Percentiles rank a stretch among this genome's conserved stretches.
These are phyloP conservation scores for Drosophila rufa DNA, from an alignment of 1,140 invertebrate species.

Conservation along the genomic window DNA sequence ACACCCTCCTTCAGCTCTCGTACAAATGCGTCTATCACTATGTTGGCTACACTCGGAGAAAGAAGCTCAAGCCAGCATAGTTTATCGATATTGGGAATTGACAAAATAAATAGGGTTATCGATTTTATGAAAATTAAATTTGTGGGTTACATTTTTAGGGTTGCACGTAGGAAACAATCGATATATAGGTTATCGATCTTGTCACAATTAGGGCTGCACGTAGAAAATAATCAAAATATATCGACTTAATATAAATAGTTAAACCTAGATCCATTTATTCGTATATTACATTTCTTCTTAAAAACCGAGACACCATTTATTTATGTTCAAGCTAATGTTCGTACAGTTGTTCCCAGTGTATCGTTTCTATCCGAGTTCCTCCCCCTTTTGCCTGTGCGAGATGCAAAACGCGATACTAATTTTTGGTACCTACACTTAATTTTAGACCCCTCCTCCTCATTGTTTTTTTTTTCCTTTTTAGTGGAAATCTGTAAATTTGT, in stretches of 20 bases:
- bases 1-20: slow-evolving; percentile 13
- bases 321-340: too few species aligned
- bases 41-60: not conserved
- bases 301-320: not conserved
- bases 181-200: not conserved
- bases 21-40: slow-evolving; percentile 75
- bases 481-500: slow-evolving; percentile 83
- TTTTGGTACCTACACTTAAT: slow-evolving; percentile 80
- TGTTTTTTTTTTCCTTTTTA: slow-evolving; percentile 50
- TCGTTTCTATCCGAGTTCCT: slow-evolving; percentile 20
- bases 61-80: too few species aligned
- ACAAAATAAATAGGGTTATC: not conserved
- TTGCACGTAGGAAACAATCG: too few species aligned
- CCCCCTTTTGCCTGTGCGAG: slow-evolving; percentile 36
- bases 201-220: too few species aligned
- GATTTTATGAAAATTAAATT: fast-evolving
- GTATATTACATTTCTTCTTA: not conserved
- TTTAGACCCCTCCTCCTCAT: slow-evolving; percentile 28
- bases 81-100: not conserved
- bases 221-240: not conserved
- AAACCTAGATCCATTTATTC: not conserved
- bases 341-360: not conserved
- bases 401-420: slow-evolving; percentile 75
- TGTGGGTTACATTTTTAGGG: too few species aligned
- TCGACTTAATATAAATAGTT: not conserved